Base-by-base conservation (phyloP, 2,888 invertebrate genomes). In the Oligia fasciuncula region DNA sequence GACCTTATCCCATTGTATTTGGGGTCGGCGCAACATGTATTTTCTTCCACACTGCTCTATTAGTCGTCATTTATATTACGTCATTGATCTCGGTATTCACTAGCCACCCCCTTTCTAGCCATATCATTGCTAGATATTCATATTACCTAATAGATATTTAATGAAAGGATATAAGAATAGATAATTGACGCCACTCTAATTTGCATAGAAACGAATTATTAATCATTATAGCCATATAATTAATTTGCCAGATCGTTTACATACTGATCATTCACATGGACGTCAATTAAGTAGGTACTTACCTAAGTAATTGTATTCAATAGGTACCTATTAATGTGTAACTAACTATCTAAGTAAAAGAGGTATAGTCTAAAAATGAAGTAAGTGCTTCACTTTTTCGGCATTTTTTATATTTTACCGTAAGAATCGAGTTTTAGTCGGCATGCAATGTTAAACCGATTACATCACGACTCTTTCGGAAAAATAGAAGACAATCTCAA, bases 201-300 rank as follows among this genome's bases (percentile, higher is more conserved):
- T 86, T 79, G 79, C 76, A 76, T 71, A 65, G 49, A 68, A 78
- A 79, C 73, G 67, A 68, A 76, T 72, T 49, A 60, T 43, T 78
- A 78, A 73, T 84, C 63, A 75, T 35, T 63, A 46, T 54, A 74
- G 66, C 70, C 62, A 86, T 67, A 73, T 57, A 73, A 73, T 86
- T 73, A 49, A 83, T 72, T 75, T 66, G 62, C 46, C 11, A 71
- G 66, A 63, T 70, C 83, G 23, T 77, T 82, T 67, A 73, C 63
- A 81, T 77, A 76, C 54, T 60, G 57, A n/a, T 65, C 49, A 67
- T 73, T 51, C 9, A 67, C 23, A 79, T 67, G 60, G 60, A 46
- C 17, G 23, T 62, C 29, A n/a, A 67, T 54, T 83, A 54, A 40
- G 29, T 29, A 29, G 29, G 54, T 74, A 57, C 43, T 8, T 43